These are phyloP conservation scores for Tolypeutes matacus DNA, from an alignment of 2,797 vertebrate species.

Conservation along the genomic window DNA sequence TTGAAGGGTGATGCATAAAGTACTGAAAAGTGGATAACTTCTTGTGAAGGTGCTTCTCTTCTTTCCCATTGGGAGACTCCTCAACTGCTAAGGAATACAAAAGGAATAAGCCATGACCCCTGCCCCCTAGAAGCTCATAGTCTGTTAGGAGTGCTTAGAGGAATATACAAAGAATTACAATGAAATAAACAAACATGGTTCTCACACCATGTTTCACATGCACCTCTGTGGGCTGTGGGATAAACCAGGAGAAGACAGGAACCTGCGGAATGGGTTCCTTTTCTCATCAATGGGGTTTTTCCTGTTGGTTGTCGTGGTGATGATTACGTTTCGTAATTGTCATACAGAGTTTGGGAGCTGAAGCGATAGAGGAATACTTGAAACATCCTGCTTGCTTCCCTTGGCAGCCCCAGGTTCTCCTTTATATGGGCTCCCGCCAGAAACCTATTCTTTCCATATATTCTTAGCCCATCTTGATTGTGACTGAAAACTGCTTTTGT, in stretches of 20 bases:
- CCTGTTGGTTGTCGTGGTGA: not conserved
- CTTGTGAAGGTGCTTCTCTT: not conserved
- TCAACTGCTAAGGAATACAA: not conserved
- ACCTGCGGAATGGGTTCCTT: not conserved
- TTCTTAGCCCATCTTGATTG: constrained; percentile 79
- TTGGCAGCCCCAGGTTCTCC: not conserved
- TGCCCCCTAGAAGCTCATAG: not conserved
- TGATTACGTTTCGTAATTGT: not conserved
- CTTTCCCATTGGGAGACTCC: not conserved
- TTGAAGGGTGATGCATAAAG: not conserved
- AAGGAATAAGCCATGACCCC: not conserved
- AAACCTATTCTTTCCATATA: constrained; percentile 78
- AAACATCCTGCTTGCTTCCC: constrained; percentile 29
- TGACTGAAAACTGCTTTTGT: constrained; percentile 76
- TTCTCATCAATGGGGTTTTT: not conserved
- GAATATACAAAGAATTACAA: not conserved
- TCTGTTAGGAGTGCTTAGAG: constrained; percentile 3
- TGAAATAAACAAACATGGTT: not conserved
- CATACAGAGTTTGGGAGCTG: not conserved
- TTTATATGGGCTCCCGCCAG: not conserved
- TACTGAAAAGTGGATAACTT: not conserved
- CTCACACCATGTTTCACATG: not conserved
- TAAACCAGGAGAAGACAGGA: not conserved
- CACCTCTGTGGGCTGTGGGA: not conserved
- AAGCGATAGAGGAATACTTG: not conserved